phyloP scores from a whole-genome alignment of 2,888 invertebrate species.

The Chydorus sphaericus region DNA sequence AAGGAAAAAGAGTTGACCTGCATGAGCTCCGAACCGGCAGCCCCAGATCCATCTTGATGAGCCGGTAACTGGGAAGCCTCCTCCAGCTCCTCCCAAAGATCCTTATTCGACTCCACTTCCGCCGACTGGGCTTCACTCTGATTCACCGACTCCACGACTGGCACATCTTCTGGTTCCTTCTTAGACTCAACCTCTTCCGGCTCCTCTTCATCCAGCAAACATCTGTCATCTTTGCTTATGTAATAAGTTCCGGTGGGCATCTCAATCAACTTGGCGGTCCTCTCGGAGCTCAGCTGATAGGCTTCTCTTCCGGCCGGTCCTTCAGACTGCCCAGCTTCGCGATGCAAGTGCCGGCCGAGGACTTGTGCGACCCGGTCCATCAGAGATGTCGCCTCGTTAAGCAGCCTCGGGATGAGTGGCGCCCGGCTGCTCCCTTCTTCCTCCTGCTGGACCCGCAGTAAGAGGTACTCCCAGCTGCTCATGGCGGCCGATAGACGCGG shows the following conservation, averaged over 20 bases:
- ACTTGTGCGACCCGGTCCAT: conserved; percentile 20
- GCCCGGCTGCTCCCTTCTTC: conserved; percentile 18
- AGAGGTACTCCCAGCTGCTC: conserved; percentile 33
- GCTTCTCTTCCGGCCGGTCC: conserved; percentile 15
- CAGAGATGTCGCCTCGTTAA: conserved; percentile 21
- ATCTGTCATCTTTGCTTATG: conserved; percentile 11
- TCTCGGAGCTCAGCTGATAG: conserved; percentile 14
- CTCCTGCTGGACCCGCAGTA: conserved; percentile 30
- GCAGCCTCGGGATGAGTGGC: conserved; percentile 16
- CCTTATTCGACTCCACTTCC: not conserved
- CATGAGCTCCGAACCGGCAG: too few species aligned
- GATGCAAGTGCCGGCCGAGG: conserved; percentile 19
- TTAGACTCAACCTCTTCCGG: not conserved
- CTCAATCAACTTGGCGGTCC: conserved; percentile 14
- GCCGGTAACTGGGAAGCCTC: not conserved
- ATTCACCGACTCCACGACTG: not conserved
- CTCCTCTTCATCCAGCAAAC: not conserved
- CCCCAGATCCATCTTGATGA: too few species aligned
- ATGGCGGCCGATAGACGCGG: conserved; percentile 30
- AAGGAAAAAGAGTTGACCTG: too few species aligned
- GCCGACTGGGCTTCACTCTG: not conserved
- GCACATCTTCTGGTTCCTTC: not conserved
- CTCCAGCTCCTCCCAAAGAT: not conserved
- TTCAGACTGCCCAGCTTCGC: conserved; percentile 14
- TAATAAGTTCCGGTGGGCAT: conserved; percentile 15